Percentiles rank a stretch among this genome's conserved stretches.
Conservation (phyloP, 2,113 vertebrate genomes). For the Taurulus bubalis region DNA sequence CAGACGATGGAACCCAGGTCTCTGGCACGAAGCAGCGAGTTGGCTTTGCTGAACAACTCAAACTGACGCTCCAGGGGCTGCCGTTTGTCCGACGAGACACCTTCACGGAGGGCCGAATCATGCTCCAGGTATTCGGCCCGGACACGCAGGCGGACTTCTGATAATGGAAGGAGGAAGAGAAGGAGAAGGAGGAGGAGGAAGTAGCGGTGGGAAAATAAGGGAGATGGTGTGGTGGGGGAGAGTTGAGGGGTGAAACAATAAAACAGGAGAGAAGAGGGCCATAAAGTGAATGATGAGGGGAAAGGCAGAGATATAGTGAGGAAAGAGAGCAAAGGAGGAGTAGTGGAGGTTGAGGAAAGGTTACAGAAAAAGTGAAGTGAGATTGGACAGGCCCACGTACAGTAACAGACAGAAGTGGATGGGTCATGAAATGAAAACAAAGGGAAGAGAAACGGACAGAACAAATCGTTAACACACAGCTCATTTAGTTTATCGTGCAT, state of each 20-base stretch:
- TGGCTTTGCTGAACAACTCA: conserved; percentile 90
- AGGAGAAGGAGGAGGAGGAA: conserved; percentile 26
- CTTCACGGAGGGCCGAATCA: conserved; percentile 86
- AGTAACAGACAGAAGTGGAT: conserved; percentile 28
- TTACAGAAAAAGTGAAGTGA: conserved; percentile 20
- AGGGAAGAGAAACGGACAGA: conserved; percentile 50
- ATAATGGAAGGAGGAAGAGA: conserved; percentile 29
- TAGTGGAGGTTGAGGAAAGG: conserved; percentile 14
- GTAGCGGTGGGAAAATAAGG: conserved; percentile 34
- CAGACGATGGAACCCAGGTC: conserved; percentile 93
- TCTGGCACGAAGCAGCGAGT: conserved; percentile 87
- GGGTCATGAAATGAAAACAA: conserved; percentile 58
- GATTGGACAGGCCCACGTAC: conserved; percentile 21
- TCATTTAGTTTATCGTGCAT: conserved; percentile 2
- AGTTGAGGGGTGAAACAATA: conserved; percentile 10
- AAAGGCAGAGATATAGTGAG: conserved; percentile 17
- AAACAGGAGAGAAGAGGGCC: conserved; percentile 1
- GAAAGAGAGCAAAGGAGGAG: neutral
- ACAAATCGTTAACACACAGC: conserved; percentile 34
- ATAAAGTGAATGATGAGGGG: conserved; percentile 25
- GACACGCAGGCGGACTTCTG: conserved; percentile 91
- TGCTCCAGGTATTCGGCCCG: conserved; percentile 92
- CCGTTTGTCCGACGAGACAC: conserved; percentile 88
- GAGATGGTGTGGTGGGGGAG: neutral
- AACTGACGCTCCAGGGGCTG: conserved; percentile 90